A percentile compares a stretch with the other conserved stretches of the same genome.
Evolutionary conservation across 2,888 invertebrate genomes (phyloP).

Genomic region (Ferrisia virgata): DNA sequence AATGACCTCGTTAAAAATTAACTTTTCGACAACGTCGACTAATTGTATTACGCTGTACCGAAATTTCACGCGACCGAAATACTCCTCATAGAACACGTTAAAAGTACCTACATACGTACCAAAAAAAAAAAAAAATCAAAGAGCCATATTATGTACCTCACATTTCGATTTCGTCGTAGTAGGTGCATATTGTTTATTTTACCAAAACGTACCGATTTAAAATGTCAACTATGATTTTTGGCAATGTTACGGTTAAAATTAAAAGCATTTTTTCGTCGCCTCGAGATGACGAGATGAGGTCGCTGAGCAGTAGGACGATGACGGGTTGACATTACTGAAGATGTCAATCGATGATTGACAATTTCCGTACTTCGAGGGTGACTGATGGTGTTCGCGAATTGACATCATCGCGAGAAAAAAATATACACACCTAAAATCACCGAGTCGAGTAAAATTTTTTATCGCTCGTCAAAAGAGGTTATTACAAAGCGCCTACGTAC

Average conservation of each 20-base stretch:
- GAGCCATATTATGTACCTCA: neutral
- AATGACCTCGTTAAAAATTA: no score
- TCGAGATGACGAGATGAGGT: neutral
- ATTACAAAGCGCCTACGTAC: neutral
- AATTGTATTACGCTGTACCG: no score
- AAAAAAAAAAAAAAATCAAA: no score
- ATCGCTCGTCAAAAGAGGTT: neutral
- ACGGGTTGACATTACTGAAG: neutral
- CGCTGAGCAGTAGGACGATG: no score
- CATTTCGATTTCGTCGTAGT: neutral
- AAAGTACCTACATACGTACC: no score
- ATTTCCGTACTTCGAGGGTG: neutral
- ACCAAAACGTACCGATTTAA: neutral
- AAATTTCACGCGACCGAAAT: no score
- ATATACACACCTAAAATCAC: neutral
- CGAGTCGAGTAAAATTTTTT: neutral
- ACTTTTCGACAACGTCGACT: no score
- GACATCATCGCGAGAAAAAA: neutral
- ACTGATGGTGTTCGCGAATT: neutral
- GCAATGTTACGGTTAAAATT: neutral
- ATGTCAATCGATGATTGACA: neutral
- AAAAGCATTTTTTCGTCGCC: neutral
- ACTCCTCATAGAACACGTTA: no score
- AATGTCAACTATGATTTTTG: neutral
- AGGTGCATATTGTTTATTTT: neutral